Base-by-base conservation (phyloP, 92 coral and sea anemone genomes). In the Parazoanthus swiftii region DNA sequence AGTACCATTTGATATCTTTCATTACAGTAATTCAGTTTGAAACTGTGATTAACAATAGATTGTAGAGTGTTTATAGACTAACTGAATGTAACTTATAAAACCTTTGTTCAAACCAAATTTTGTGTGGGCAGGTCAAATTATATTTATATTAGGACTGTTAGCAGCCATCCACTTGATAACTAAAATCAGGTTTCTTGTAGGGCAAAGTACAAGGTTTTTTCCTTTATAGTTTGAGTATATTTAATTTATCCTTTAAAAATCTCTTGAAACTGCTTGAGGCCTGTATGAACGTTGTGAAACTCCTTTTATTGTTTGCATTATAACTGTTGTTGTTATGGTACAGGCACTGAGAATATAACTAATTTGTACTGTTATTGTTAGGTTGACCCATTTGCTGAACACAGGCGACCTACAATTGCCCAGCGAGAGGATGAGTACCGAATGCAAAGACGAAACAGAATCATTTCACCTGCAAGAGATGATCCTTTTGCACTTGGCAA, bases 401-500 rank as follows among this genome's bases (percentile, higher is more conserved):
- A 95, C 93, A 95, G 96, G 79, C 94, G 95, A 50, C 97, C 96
- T 38, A 97, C 99, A 44, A 95, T 95, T 79, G 98, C 98, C 56
- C 97, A 97, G 77, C 90, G 95, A 73, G 99, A 97, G 89, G 98
- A 97, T 92, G 98, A 95, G 67, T 97, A 97, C 88, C 92, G 99
- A 81, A 94, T 94, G 80, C 86, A 93, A 26, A 88, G 99, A 85
- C 76, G 99, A 76, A 91, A 89, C 89, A 97, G 91, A 98, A 92
- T 97, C 42, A 97, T 97, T 20, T 97, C 99, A 18, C 99, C 99
- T 43, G 91, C 94, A 50, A 92, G 99, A 63, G 85, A 89, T 91
- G 98, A 97, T 86, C 97, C 98, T 38, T 97, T 97, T 95, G 97
- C 98, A 91, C 92, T 95, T 91, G 99, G 99, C 96, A 95, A 90